Evolutionary conservation across 2,113 vertebrate species (phyloP).

Genomic region (Leiothrix lutea): DNA sequence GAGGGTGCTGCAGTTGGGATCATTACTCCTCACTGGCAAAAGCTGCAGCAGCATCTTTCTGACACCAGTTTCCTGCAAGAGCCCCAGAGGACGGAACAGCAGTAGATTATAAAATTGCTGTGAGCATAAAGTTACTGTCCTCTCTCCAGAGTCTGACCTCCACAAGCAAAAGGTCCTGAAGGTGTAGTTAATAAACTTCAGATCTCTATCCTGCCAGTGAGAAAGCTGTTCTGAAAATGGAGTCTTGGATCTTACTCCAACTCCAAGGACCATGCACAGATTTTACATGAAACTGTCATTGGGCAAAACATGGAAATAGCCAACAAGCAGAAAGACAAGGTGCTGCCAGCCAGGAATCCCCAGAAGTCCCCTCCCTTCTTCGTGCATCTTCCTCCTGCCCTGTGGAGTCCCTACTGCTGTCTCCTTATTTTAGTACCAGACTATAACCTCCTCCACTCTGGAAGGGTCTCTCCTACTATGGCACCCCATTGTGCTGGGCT

Average conservation of each 20-base stretch:
- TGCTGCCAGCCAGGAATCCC: not conserved
- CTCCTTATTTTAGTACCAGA: not conserved
- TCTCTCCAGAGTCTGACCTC: not conserved
- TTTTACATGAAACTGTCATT: not conserved
- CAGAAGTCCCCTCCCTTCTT: not conserved
- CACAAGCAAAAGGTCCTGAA: not conserved
- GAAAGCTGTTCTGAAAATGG: not conserved
- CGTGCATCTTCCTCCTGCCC: not conserved
- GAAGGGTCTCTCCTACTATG: not conserved
- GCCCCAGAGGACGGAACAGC: not conserved
- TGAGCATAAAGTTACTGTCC: not conserved
- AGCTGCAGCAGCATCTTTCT: constrained; percentile 5
- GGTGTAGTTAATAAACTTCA: not conserved
- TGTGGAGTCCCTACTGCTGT: not conserved
- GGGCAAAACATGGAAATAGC: not conserved
- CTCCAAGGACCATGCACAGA: not conserved
- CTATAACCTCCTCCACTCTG: not conserved
- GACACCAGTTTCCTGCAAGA: not conserved
- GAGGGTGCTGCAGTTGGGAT: not conserved
- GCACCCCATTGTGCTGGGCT: not conserved
- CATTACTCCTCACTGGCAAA: not conserved
- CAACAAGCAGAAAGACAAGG: fast-evolving
- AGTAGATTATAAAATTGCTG: not conserved
- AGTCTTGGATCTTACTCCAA: not conserved
- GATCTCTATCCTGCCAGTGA: not conserved